Evolutionary conservation across 1,140 invertebrate species (phyloP).

Genomic region (Chionoecetes opilio): DNA sequence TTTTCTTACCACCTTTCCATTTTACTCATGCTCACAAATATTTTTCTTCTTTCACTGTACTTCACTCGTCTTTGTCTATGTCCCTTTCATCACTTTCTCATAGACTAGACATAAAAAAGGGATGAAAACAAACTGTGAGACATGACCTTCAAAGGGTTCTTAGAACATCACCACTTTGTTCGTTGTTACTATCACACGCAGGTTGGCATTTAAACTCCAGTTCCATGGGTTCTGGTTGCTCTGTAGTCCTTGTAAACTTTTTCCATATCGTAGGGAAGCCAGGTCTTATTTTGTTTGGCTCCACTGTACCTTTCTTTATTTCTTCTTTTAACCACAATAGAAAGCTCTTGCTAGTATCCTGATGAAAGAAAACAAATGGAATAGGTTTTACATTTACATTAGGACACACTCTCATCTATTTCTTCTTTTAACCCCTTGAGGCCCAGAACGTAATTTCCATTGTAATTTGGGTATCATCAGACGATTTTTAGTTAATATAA

Average conservation of each 20-base stretch:
- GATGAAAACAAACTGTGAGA: too few species aligned
- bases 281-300: not conserved
- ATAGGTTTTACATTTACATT: not conserved
- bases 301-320: not conserved
- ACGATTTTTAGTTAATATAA: too few species aligned
- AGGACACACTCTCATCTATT: not conserved
- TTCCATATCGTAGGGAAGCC: slow-evolving; percentile 32
- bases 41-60: too few species aligned
- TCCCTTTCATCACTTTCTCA: too few species aligned
- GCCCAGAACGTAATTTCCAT: too few species aligned
- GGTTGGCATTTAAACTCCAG: not conserved
- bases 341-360: not conserved
- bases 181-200: not conserved
- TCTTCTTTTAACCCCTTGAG: too few species aligned
- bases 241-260: not conserved
- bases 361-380: not conserved
- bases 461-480: too few species aligned
- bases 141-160: too few species aligned
- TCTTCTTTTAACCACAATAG: not conserved
- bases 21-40: too few species aligned
- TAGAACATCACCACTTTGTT: not conserved
- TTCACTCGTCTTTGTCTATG: too few species aligned
- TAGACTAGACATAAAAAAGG: too few species aligned
- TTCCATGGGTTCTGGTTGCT: not conserved
- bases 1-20: too few species aligned